Evolutionary conservation across 2,888 invertebrate genomes (phyloP).

Genomic region (Brachyopa scutellaris): DNA sequence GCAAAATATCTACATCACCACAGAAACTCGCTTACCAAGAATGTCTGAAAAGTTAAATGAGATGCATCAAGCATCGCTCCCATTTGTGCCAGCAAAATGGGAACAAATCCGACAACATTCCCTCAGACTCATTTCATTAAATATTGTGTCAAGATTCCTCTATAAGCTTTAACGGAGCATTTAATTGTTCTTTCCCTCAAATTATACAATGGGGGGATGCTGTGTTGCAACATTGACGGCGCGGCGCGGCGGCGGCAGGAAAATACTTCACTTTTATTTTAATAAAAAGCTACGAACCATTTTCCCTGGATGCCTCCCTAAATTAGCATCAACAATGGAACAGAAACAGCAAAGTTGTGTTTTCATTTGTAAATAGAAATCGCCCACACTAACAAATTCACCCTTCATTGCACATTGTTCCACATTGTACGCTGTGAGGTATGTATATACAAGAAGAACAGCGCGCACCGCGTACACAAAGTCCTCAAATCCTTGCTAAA

Average conservation of each 20-base stretch:
- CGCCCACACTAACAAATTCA: constrained; percentile 55
- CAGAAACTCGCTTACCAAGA: background rate
- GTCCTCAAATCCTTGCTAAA: constrained; percentile 52
- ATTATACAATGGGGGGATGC: constrained; percentile 29
- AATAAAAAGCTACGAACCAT: constrained; percentile 11
- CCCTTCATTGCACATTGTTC: constrained; percentile 68
- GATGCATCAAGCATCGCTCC: background rate
- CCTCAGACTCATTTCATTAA: constrained; percentile 11
- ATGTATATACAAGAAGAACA: constrained; percentile 7
- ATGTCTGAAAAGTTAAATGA: background rate
- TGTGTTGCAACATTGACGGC: constrained; percentile 3
- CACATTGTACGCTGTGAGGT: constrained; percentile 30
- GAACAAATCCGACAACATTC: constrained; percentile 2
- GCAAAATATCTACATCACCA: background rate
- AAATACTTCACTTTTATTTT: constrained; percentile 28
- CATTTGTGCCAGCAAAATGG: background rate
- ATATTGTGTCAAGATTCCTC: constrained; percentile 60
- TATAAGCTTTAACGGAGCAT: constrained; percentile 42
- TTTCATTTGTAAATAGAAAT: constrained; percentile 68
- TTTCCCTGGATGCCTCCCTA: constrained; percentile 39
- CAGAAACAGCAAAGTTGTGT: constrained; percentile 54
- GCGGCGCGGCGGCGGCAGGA: too few species aligned
- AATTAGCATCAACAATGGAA: constrained; percentile 68
- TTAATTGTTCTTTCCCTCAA: constrained; percentile 46
- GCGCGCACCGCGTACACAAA: constrained; percentile 26